Base-by-base conservation (phyloP, 2,113 vertebrate species). In the Cinclus cinclus region DNA sequence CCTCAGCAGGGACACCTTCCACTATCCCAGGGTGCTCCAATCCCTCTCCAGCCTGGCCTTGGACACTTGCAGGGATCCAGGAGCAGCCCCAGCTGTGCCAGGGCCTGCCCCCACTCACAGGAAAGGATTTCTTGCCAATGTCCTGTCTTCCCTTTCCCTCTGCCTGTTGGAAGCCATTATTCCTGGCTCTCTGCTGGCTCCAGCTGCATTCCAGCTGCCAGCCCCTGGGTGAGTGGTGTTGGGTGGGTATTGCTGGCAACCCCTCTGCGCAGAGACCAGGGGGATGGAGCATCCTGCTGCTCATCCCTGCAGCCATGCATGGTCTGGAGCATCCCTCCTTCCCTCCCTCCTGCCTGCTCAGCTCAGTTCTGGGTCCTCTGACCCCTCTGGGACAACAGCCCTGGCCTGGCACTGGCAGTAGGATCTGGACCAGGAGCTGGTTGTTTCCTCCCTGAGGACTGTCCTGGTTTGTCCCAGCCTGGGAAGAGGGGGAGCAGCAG, bases 161-260 rank as follows among this genome's bases (percentile, higher is more conserved):
- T 50, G 24, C 15, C 58, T 18, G 14, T 58, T 9, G 23, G 37
- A 74, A 44, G 13, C 37, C 27, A 4, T 28, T 19, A 23, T 28
- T 35, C 35, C 64, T 31, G 15, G 27, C 37, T 50, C 4, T 33
- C 78, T 39, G 39, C 37, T 17, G 33, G 31, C 53, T 68, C 39
- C 62, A 37, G 31, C 55, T 41, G 16, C 1, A 1, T 15, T 46
- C 65, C 44, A 67, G 49, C 64, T 44, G 30, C 6, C 42, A 4
- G 35, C 13, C 10, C 52, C 15, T 1, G 41, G 77, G 5, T 42
- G 41, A 19, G 2, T 0, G 0, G 10, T 2, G 41, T 35, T 24
- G n/a, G 35, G 37, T 19, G 21, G 73, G 6, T 5, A 5, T 10
- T 10, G 4, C 42, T 27, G 50, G 65, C 13, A 50, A 79, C 22